Conservation (phyloP, 92 coral and sea anemone genomes). For the Paragorgia papillata region DNA sequence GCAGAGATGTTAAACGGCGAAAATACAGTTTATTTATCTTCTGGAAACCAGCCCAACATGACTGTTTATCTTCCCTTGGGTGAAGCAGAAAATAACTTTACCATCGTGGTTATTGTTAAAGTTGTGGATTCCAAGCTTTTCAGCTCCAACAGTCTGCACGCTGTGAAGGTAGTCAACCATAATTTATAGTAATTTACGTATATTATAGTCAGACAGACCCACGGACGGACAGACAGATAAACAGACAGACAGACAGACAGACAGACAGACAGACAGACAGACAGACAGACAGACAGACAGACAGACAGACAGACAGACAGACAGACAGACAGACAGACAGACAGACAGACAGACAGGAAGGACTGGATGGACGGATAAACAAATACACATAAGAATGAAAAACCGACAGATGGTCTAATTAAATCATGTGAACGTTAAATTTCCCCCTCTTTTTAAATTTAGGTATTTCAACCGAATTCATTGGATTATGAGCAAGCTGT, state of each 20-base stretch:
- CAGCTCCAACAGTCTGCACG: conserved; percentile 55
- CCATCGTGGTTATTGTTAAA: conserved; percentile 73
- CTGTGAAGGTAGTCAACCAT: conserved; percentile 64
- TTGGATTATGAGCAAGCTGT: not conserved
- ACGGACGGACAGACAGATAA: too few species aligned
- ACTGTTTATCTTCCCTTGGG: conserved; percentile 80
- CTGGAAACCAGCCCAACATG: conserved; percentile 65
- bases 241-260: too few species aligned
- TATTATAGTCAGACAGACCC: too few species aligned
- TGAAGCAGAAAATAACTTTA: conserved; percentile 71
- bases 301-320: not conserved
- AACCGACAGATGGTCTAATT: too few species aligned
- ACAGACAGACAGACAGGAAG: not conserved
- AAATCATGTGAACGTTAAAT: conserved; percentile 56
- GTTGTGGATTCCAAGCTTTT: conserved; percentile 70
- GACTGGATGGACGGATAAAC: too few species aligned
- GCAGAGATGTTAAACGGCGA: conserved; percentile 73
- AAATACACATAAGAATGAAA: too few species aligned
- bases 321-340: not conserved
- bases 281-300: too few species aligned
- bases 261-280: too few species aligned
- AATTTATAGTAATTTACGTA: too few species aligned
- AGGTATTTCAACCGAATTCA: not conserved
- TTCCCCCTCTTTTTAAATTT: not conserved
- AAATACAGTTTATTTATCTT: conserved; percentile 63